Percentiles rank a stretch among this genome's conserved stretches.
phyloP scores from a whole-genome alignment of 2,888 invertebrate genomes.

The Nemotelus nigrinus region DNA sequence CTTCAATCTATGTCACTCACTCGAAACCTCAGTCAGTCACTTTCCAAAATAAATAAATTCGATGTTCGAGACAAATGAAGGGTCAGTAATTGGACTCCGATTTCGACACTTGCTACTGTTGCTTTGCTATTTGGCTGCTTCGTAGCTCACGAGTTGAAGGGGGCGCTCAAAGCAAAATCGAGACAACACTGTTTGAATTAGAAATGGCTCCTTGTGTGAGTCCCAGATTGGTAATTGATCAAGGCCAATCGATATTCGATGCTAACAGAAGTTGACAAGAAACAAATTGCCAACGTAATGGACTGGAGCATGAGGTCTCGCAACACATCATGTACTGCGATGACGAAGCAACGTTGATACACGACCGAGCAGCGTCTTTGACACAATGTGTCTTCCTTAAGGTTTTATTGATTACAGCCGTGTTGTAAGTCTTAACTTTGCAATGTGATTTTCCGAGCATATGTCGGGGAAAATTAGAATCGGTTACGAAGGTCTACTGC shows the following conservation, averaged over 20 bases:
- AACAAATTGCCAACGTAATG: slow-evolving; percentile 45
- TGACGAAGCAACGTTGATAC: slow-evolving; percentile 15
- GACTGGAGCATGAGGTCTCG: slow-evolving; percentile 39
- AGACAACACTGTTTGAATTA: too few relatives aligned
- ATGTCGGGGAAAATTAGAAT: slow-evolving; percentile 12
- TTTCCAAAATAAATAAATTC: slow-evolving; percentile 31
- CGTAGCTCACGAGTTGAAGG: too few relatives aligned
- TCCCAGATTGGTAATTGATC: slow-evolving; percentile 15
- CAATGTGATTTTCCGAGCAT: slow-evolving; percentile 28
- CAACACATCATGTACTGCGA: slow-evolving; percentile 15
- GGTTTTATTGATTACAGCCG: slow-evolving; percentile 33
- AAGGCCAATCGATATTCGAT: slow-evolving; percentile 42
- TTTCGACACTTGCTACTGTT: background rate
- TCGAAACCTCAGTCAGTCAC: slow-evolving; percentile 19
- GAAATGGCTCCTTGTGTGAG: too few relatives aligned
- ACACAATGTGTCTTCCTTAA: slow-evolving; percentile 10
- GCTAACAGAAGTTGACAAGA: slow-evolving; percentile 45
- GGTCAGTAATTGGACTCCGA: slow-evolving; percentile 30
- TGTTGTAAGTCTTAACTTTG: slow-evolving; percentile 27
- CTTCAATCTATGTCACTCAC: slow-evolving; percentile 21
- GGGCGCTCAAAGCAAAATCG: too few relatives aligned
- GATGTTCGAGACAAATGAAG: slow-evolving; percentile 24
- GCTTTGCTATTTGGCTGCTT: too few relatives aligned
- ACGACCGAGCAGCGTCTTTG: background rate
- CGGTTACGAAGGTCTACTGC: background rate